Evolutionary conservation across 2,113 vertebrate species (phyloP).

Genomic region (Oplegnathus fasciatus): DNA sequence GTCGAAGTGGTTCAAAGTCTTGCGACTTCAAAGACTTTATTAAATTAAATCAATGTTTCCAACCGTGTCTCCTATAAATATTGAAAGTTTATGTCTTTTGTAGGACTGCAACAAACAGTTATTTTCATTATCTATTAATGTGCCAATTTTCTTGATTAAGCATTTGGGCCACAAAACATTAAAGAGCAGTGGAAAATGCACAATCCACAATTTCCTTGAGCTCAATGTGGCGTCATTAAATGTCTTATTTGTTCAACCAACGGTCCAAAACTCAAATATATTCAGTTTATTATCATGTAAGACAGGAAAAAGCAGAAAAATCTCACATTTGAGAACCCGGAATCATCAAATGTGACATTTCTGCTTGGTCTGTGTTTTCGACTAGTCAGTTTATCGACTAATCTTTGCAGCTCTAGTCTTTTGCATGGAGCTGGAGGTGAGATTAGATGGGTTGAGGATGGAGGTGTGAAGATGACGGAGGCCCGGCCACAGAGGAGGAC

Average conservation of each 20-base stretch:
- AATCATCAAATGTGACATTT: background rate
- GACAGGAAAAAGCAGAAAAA: background rate
- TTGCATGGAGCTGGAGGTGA: background rate
- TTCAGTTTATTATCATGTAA: background rate
- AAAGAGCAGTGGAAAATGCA: background rate
- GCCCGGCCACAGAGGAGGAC: slow-evolving; percentile 50
- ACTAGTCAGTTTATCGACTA: background rate
- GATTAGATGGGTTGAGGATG: slow-evolving; percentile 28
- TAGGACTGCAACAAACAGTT: background rate
- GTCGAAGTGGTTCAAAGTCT: background rate
- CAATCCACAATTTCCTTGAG: background rate
- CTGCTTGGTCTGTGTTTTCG: background rate
- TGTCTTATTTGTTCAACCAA: background rate
- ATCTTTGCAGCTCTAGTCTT: background rate
- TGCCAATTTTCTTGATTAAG: background rate
- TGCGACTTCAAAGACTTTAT: background rate
- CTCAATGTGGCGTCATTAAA: background rate
- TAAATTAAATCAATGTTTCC: too few relatives aligned
- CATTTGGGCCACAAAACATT: background rate
- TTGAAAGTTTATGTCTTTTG: background rate
- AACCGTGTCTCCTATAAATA: background rate
- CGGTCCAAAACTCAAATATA: background rate
- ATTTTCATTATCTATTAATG: background rate
- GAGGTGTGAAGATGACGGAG: slow-evolving; percentile 4
- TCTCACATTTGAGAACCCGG: background rate